phyloP scores from a whole-genome alignment of 2,113 vertebrate species.

The Glareola pratincola region DNA sequence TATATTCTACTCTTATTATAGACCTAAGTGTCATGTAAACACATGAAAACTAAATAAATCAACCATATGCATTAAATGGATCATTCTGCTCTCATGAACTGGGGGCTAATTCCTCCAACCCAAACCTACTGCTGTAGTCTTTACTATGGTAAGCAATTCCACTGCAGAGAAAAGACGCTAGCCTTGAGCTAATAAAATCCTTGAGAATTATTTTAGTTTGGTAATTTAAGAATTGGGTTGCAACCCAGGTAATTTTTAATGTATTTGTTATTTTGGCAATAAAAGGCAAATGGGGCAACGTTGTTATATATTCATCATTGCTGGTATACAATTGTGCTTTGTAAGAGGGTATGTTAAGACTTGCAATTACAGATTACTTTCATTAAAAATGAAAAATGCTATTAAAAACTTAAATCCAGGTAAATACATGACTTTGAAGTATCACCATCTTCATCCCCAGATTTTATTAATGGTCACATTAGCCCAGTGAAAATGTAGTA shows the following conservation, averaged over 20 bases:
- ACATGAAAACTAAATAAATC: constrained; percentile 18
- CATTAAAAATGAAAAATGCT: constrained; percentile 10
- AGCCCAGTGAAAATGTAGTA: not conserved
- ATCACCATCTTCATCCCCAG: not conserved
- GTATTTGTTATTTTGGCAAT: not conserved
- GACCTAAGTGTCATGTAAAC: constrained; percentile 20
- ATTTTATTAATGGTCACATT: not conserved
- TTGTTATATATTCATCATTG: not conserved
- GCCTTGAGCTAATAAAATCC: not conserved
- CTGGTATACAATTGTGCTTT: not conserved
- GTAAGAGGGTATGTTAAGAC: not conserved
- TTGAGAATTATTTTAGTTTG: not conserved
- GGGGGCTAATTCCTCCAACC: not conserved
- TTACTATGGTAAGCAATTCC: not conserved
- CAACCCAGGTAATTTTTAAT: constrained; percentile 5
- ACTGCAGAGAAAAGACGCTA: not conserved
- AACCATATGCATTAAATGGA: not conserved
- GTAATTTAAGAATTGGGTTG: not conserved
- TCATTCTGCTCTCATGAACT: constrained; percentile 1
- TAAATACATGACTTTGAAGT: not conserved
- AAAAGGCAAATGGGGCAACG: not conserved
- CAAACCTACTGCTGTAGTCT: not conserved
- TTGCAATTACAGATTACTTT: not conserved
- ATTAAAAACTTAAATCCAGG: not conserved
- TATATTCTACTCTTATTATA: constrained; percentile 3